A percentile compares a stretch with the other conserved stretches of the same genome.
These are phyloP conservation scores for Elysia chlorotica DNA, from an alignment of 1,140 invertebrate genomes.

Conservation along the genomic window DNA sequence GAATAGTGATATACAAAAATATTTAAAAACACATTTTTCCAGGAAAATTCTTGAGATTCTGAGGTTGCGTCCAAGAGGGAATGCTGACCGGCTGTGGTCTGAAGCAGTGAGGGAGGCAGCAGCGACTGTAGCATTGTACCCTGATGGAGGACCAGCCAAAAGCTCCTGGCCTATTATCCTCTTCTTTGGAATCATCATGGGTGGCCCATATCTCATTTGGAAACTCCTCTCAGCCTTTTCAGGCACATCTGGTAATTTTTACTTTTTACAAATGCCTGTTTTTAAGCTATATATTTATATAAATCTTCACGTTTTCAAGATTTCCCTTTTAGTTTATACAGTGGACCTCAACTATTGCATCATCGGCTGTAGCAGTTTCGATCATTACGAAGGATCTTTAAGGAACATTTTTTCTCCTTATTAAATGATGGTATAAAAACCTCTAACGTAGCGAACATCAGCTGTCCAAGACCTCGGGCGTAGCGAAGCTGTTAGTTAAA, in stretches of 20 bases:
- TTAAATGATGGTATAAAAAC: too few species aligned
- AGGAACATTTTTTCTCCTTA: too few species aligned
- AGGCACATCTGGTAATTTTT: conserved; percentile 17
- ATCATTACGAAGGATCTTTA: too few species aligned
- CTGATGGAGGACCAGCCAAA: conserved; percentile 33
- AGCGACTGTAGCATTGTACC: conserved; percentile 23
- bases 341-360: too few species aligned
- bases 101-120: conserved; percentile 54
- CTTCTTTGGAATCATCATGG: conserved; percentile 85
- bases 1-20: neutral
- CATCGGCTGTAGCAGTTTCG: too few species aligned
- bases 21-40: neutral
- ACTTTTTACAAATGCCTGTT: too few species aligned
- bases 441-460: too few species aligned
- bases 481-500: too few species aligned
- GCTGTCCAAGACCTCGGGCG: too few species aligned
- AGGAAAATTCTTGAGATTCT: conserved; percentile 73
- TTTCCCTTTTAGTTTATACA: too few species aligned
- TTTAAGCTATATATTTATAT: too few species aligned
- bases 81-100: conserved; percentile 42
- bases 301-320: too few species aligned
- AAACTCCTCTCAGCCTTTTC: conserved; percentile 71
- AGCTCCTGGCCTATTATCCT: conserved; percentile 70
- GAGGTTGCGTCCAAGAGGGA: conserved; percentile 60
- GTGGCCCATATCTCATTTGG: conserved; percentile 90